phyloP scores from a whole-genome alignment of 30 jellyfish, hydroid and myxozoan genomes.

The Aurelia aurita complex sp. Pacific region DNA sequence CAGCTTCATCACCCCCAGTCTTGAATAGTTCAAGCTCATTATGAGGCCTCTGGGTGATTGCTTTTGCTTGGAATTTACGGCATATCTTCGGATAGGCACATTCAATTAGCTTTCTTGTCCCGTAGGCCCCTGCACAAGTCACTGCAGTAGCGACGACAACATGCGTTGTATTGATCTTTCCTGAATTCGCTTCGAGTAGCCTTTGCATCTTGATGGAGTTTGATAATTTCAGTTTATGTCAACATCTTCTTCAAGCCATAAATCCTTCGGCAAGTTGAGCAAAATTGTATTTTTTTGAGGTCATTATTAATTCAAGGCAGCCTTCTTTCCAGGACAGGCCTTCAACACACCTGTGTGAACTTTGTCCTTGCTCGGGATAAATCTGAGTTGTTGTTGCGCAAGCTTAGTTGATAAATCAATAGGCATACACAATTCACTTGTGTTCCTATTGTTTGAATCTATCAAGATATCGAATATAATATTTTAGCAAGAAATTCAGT shows the following conservation, averaged over 20 bases:
- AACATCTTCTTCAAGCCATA: too few species aligned
- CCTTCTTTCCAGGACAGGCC: not conserved
- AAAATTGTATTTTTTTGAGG: too few species aligned
- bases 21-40: too few species aligned
- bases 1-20: not conserved
- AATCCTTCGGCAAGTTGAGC: too few species aligned
- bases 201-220: slow-evolving; percentile 29
- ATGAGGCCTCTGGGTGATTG: not conserved
- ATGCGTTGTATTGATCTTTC: slow-evolving; percentile 23
- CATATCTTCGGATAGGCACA: slow-evolving; percentile 54
- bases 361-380: not conserved
- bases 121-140: slow-evolving; percentile 84
- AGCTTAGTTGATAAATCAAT: not conserved
- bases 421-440: too few species aligned
- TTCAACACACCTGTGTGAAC: slow-evolving; percentile 25
- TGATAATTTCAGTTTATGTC: too few species aligned
- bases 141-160: slow-evolving; percentile 49
- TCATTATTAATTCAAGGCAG: too few species aligned
- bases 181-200: slow-evolving; percentile 35
- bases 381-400: slow-evolving; percentile 24
- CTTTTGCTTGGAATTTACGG: slow-evolving; percentile 2
- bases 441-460: too few species aligned
- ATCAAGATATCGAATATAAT: too few species aligned
- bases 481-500: too few species aligned
- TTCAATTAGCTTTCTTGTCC: slow-evolving; percentile 49